Base-by-base conservation (phyloP, 2,888 invertebrate species). In the Lepeophtheirus nordmannii region DNA sequence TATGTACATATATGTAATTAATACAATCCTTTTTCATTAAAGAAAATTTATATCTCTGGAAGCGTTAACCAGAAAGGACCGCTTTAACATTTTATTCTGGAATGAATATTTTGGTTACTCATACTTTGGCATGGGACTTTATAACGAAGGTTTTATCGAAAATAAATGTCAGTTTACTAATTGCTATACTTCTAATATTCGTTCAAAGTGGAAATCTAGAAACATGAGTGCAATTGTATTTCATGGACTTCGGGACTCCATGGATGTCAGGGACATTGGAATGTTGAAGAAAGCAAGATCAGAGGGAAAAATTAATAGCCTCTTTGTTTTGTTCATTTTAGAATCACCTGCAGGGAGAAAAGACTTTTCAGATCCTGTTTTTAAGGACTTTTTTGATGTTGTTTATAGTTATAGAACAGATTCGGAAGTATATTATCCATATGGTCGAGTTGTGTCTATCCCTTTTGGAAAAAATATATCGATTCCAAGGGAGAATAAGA, bases 341-440 rank as follows among this genome's bases (percentile, higher is more conserved):
- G 61, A 61, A 38, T 37, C 61, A 5, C 61, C 61, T n/a, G 37
- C 30, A n/a, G 23, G 37, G 5, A n/a, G 30, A 61, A 61, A 46
- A 8, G 53, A 46, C 53, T 8, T 46, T 46, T 46, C 53, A n/a
- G 3, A 46, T 46, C 53, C 53, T 8, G 38, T 61, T 38, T 61
- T 37, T 38, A 37, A 61, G 8, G 37, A 61, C 14, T n/a, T 61
- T 14, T 37, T 61, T 37, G 37, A 61, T 37, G 9, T 61, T 37
- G 37, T 37, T 1, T 30, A 30, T 8, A 61, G 23, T 38, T 61
- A 61, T 37, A 11, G 61, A 61, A 61, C 3, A 61, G 61, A 61
- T 37, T 30, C 30, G 5, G n/a, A 22, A 30, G 61, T 61, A 37
- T 37, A 37, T n/a, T 30, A 37, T 38, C n/a, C 30, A 11, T 61